These are phyloP conservation scores for Sebastes umbrosus DNA, from an alignment of 2,797 vertebrate species.

Conservation along the genomic window DNA sequence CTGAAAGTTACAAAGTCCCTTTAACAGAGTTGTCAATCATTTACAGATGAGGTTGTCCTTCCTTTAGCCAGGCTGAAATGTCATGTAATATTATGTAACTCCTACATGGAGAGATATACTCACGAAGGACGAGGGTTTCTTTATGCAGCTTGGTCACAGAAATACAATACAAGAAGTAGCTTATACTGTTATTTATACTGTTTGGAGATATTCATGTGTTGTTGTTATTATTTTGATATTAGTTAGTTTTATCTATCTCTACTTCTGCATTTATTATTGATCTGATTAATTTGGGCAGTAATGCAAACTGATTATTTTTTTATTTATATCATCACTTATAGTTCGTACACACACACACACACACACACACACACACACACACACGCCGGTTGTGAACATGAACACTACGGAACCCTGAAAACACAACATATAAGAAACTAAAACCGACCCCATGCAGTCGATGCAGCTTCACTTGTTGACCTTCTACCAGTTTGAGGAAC, in stretches of 20 bases:
- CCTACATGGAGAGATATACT: neutral
- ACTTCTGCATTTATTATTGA: too few relatives aligned
- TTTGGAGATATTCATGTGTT: too few relatives aligned
- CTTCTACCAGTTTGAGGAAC: neutral
- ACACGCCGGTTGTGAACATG: neutral
- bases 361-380: neutral
- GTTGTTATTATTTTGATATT: too few relatives aligned
- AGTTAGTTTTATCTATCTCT: too few relatives aligned
- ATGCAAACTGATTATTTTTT: neutral
- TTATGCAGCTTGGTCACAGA: too few relatives aligned
- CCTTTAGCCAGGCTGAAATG: neutral
- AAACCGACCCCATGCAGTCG: neutral
- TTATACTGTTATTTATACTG: too few relatives aligned
- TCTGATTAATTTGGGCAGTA: too few relatives aligned
- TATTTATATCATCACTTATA: neutral
- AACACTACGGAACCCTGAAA: neutral
- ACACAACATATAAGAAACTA: neutral
- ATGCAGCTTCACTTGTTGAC: neutral
- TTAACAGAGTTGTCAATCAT: neutral
- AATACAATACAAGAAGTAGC: too few relatives aligned
- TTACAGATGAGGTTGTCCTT: neutral
- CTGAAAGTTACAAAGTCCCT: too few relatives aligned
- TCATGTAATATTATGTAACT: neutral
- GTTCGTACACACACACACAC: neutral
- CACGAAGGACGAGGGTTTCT: neutral